Conservation (phyloP, 2,888 invertebrate species). For the Polydrusus tereticollis region DNA sequence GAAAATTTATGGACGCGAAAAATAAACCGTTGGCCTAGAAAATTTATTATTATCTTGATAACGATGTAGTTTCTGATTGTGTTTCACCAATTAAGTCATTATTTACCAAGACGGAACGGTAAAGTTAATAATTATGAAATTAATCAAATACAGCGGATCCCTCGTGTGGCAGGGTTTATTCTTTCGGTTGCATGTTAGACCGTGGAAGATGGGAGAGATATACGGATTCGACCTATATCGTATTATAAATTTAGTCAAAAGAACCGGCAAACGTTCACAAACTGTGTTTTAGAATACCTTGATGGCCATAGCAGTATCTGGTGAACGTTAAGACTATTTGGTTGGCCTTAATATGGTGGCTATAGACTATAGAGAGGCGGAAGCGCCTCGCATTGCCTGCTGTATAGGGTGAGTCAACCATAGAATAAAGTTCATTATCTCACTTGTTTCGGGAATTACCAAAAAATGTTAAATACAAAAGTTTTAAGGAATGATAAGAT, state of each 20-base stretch:
- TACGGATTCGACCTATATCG: conserved; percentile 5
- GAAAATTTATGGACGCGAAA: conserved; percentile 48
- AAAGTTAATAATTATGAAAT: conserved; percentile 51
- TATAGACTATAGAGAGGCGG: too few relatives aligned
- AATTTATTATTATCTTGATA: conserved; percentile 55
- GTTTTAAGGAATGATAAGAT: too few relatives aligned
- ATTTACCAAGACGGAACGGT: conserved; percentile 49
- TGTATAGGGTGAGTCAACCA: too few relatives aligned
- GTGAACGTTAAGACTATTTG: too few relatives aligned
- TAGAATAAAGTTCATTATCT: too few relatives aligned
- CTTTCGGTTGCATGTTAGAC: conserved; percentile 15
- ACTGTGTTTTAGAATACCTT: background rate
- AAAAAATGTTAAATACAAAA: too few relatives aligned
- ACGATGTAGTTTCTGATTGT: conserved; percentile 50
- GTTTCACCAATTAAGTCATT: conserved; percentile 54
- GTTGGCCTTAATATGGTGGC: too few relatives aligned
- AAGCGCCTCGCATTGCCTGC: too few relatives aligned
- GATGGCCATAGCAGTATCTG: too few relatives aligned
- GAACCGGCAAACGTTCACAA: background rate
- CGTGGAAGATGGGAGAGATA: conserved; percentile 15
- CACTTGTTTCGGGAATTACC: too few relatives aligned
- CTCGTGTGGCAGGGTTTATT: conserved; percentile 26
- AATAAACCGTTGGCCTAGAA: conserved; percentile 52
- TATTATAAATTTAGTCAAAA: background rate
- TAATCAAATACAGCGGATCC: conserved; percentile 48